Percentiles rank a stretch among this genome's conserved stretches.
Evolutionary conservation across 2,113 vertebrate genomes (phyloP).

Genomic region (Amia ocellicauda): DNA sequence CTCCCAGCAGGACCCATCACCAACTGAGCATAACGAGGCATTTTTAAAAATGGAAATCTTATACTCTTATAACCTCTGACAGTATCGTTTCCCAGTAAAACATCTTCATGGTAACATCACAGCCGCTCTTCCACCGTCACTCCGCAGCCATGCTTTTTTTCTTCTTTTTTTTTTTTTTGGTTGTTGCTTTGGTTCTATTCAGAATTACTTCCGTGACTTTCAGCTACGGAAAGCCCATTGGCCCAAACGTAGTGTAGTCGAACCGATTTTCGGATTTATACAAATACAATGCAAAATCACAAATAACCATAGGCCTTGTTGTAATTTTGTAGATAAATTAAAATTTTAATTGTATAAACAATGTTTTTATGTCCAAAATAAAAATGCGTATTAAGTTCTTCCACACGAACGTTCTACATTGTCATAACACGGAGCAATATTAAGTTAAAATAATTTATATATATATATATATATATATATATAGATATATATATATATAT

Average conservation of each 20-base stretch:
- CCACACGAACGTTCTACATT: too few species aligned
- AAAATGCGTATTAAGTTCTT: too few species aligned
- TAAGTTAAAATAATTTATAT: too few species aligned
- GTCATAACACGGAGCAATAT: too few species aligned
- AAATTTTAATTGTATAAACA: too few species aligned
- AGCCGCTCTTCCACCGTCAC: not conserved
- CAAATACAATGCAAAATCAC: too few species aligned
- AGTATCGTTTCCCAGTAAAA: not conserved
- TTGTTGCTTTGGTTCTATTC: not conserved
- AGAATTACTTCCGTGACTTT: not conserved
- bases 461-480: too few species aligned
- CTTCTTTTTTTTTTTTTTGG: not conserved
- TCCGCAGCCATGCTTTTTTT: not conserved
- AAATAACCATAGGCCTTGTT: too few species aligned
- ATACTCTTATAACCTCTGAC: not conserved
- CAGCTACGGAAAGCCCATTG: conserved; percentile 2
- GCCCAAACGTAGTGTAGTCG: not conserved
- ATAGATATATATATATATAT: too few species aligned
- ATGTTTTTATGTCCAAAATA: too few species aligned
- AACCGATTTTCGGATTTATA: too few species aligned
- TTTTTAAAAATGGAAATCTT: conserved; percentile 37
- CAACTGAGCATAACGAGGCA: conserved; percentile 91
- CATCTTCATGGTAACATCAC: not conserved
- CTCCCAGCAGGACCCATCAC: conserved; percentile 96
- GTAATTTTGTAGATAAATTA: too few species aligned